Evolutionary conservation across 2,797 vertebrate species (phyloP).

Genomic region (Lepus townsendii): DNA sequence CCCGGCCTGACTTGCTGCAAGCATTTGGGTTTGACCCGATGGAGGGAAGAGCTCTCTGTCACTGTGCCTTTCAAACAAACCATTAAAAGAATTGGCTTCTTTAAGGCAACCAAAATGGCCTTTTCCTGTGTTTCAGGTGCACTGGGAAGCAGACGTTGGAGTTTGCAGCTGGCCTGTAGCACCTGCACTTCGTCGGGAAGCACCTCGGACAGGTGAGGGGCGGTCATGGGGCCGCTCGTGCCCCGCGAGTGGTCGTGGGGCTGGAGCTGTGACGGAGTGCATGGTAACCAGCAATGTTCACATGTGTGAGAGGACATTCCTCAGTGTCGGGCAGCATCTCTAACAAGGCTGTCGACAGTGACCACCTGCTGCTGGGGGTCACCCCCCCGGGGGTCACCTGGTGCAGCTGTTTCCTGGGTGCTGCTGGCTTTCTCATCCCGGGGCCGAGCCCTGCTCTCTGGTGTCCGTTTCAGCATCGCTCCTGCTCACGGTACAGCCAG

Average conservation of each 20-base stretch:
- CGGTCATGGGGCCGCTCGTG: background rate
- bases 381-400: background rate
- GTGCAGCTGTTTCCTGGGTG: background rate
- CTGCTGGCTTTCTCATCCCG: background rate
- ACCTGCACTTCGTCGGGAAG: background rate
- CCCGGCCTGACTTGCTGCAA: no score
- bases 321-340: no score
- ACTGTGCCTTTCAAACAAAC: no score
- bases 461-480: background rate
- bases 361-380: background rate
- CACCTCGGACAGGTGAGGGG: constrained; percentile 45
- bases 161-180: background rate
- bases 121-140: constrained; percentile 62
- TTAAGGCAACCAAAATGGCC: background rate
- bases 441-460: no score
- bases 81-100: background rate
- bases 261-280: background rate
- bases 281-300: background rate
- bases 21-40: no score
- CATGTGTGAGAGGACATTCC: background rate
- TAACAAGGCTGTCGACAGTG: background rate
- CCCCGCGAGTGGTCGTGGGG: background rate
- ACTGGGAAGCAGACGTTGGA: background rate
- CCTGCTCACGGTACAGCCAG: background rate
- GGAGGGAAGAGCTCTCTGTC: no score